Base-by-base conservation (phyloP, 1,140 invertebrate genomes). In the Apis laboriosa region DNA sequence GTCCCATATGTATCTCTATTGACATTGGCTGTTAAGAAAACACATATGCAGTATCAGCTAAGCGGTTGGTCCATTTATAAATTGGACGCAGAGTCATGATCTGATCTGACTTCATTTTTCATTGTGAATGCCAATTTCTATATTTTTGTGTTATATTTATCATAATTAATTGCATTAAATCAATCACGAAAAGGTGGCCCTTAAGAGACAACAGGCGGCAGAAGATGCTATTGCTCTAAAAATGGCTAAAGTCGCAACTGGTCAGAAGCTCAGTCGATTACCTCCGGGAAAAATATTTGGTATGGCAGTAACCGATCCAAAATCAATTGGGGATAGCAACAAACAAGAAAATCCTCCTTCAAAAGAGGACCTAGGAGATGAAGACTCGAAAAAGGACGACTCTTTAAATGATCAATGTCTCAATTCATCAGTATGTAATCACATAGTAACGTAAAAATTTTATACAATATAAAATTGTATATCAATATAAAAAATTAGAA, bases 221-320 rank as follows among this genome's bases (percentile, higher is more conserved):
- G 99, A 99, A 95, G 98, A 99, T 93, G 98, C 98, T 55, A 98
- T 99, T 80, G 98, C 98, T 0, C 94, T 99, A 76, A 98, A 98
- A 68, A 95, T 99, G 89, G 96, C 98, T 28, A 97, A 98, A n/a
- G 98, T 97, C 34, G 97, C 98, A 84, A 98, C 97, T 11, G 98
- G 98, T 3, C 96, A 96, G 24, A 95, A 96, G 53, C 95, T 98
- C 73, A 97, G 97, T 70, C 96, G 97, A 64, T 95, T 99, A 79
- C 98, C 98, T 9, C 97, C 97, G 63, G 98, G 98, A 21, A 97
- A 98, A 34, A 98, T 99, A 77, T 99, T 97, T 88, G 98, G 97
- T 7, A 96, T 97, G 96, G 94, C 96, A 58, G 96, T 97, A 9
- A 97, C 97, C 0, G 96, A 96, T 51, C 96, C 96, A 1, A 90